These are phyloP conservation scores for Uropsilus gracilis DNA, from an alignment of 2,113 vertebrate species.

Conservation along the genomic window DNA sequence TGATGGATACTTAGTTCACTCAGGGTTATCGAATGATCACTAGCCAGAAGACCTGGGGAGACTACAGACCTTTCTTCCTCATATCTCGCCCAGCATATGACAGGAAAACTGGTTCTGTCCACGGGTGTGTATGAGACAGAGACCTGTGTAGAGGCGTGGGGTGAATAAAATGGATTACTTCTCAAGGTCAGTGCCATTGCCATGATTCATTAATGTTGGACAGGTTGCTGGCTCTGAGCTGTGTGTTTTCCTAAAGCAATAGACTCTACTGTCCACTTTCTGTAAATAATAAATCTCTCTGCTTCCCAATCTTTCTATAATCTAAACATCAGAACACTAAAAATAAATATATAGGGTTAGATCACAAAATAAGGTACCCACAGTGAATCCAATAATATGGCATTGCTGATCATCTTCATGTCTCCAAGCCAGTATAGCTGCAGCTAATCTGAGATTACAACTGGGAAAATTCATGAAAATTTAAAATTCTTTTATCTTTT, in stretches of 20 bases:
- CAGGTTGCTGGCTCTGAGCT: slow-evolving; percentile 41
- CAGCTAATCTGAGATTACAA: background rate
- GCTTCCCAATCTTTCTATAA: slow-evolving; percentile 68
- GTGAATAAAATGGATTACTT: slow-evolving; percentile 57
- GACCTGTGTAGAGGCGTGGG: background rate
- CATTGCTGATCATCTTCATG: background rate
- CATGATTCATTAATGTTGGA: slow-evolving; percentile 65
- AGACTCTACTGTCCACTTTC: slow-evolving; percentile 73
- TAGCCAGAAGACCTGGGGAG: background rate
- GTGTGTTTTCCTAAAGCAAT: slow-evolving; percentile 73
- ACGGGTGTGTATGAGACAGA: background rate
- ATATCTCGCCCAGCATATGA: background rate
- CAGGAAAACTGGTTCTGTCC: background rate
- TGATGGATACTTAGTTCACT: background rate
- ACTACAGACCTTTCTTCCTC: background rate
- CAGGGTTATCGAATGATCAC: background rate
- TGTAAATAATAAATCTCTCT: slow-evolving; percentile 76
- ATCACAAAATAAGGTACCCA: slow-evolving; percentile 44
- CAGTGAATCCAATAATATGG: background rate
- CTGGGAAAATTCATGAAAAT: slow-evolving; percentile 11
- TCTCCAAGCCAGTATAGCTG: background rate
- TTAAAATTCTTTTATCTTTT: background rate
- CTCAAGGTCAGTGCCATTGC: slow-evolving; percentile 66
- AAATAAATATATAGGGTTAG: slow-evolving; percentile 62
- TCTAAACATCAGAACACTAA: slow-evolving; percentile 42